Percentiles rank a stretch among this genome's conserved stretches.
Evolutionary conservation across 2,888 invertebrate species (phyloP).

Genomic region (Smittia aterrima): DNA sequence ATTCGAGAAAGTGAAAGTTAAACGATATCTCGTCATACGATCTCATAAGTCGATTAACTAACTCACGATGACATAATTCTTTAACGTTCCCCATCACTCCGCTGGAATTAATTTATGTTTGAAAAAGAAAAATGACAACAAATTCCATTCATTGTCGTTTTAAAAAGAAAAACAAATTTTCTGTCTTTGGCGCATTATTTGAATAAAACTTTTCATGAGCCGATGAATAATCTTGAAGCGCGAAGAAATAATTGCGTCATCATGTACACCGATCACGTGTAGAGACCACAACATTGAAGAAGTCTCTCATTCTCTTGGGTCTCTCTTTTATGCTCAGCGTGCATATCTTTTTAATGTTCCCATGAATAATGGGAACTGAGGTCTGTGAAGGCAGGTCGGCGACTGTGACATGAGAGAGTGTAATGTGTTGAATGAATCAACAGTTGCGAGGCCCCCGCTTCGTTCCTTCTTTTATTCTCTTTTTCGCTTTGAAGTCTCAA

Average conservation of each 20-base stretch:
- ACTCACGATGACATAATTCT: too few species aligned
- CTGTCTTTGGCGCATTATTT: neutral
- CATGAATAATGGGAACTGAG: slow-evolving; percentile 10
- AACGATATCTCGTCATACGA: too few species aligned
- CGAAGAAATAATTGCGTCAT: slow-evolving; percentile 35
- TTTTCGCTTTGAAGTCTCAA: slow-evolving; percentile 24
- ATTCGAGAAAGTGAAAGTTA: too few species aligned
- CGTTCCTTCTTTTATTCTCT: slow-evolving; percentile 9
- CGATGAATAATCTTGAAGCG: neutral
- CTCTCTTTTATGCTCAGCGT: slow-evolving; percentile 6
- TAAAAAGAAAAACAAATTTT: slow-evolving; percentile 5
- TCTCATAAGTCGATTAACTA: too few species aligned
- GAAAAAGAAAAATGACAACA: neutral
- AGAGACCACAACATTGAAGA: neutral
- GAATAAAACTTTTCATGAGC: neutral
- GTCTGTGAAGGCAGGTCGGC: neutral
- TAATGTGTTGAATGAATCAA: slow-evolving; percentile 38
- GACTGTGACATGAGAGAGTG: slow-evolving; percentile 26
- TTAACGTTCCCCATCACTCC: neutral
- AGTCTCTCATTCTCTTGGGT: neutral
- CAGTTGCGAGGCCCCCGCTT: slow-evolving; percentile 31
- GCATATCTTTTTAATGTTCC: neutral
- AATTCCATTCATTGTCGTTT: slow-evolving; percentile 21
- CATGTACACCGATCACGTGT: slow-evolving; percentile 38
- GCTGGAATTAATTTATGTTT: slow-evolving; percentile 14